Conservation (phyloP, 2,113 vertebrate species). For the Oxygymnocypris stewartii region DNA sequence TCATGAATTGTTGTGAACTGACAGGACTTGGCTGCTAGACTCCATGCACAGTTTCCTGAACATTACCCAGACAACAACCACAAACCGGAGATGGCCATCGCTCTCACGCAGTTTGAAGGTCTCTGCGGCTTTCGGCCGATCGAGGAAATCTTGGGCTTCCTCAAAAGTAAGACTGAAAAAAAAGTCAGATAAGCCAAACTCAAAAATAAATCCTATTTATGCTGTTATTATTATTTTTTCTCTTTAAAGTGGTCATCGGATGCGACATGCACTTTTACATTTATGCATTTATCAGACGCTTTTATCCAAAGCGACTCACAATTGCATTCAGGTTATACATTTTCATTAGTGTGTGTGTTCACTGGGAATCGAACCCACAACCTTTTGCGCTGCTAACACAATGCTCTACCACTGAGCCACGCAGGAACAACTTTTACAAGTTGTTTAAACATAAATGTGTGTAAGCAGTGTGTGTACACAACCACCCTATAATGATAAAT, state of each 20-base stretch:
- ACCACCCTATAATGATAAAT: too few relatives aligned
- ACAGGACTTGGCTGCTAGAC: conserved; percentile 86
- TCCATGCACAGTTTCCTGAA: conserved; percentile 88
- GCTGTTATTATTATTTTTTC: background rate
- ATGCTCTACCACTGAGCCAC: too few relatives aligned
- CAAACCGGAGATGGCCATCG: conserved; percentile 97
- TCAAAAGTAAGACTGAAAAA: conserved; percentile 78
- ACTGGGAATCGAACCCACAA: too few relatives aligned
- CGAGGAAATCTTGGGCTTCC: conserved; percentile 86
- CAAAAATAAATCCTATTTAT: background rate
- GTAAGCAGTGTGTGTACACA: too few relatives aligned
- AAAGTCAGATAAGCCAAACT: background rate
- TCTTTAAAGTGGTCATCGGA: background rate
- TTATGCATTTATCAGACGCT: too few relatives aligned
- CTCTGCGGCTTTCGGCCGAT: conserved; percentile 93
- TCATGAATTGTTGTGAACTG: background rate
- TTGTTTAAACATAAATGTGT: too few relatives aligned
- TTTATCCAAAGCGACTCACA: too few relatives aligned
- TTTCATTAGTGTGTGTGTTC: too few relatives aligned
- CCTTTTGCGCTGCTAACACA: too few relatives aligned
- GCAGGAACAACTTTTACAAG: too few relatives aligned
- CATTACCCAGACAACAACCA: conserved; percentile 96
- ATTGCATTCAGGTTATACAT: too few relatives aligned
- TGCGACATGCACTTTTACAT: too few relatives aligned
- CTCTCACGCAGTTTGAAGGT: conserved; percentile 90